Base-by-base conservation (phyloP, 2,797 vertebrate species). In the Merluccius polli region DNA sequence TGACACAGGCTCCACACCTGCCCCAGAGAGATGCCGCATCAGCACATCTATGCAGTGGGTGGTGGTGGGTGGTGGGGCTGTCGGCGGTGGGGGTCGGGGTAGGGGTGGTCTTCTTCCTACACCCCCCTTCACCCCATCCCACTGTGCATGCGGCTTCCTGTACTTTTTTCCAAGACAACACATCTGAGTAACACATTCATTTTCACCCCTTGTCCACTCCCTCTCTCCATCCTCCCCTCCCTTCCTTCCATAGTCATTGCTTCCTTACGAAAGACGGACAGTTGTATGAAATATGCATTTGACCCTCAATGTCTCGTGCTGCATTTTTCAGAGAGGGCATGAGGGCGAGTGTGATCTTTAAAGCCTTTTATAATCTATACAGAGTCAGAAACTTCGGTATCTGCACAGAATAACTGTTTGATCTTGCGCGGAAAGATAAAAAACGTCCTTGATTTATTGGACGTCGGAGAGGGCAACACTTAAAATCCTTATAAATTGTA, bases 241-340 rank as follows among this genome's bases (percentile, higher is more conserved):
- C 7, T 13, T 4, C 70, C 15, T n/a, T 9, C n/a, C 31, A 21
- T 21, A 82, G 87, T 84, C 73, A 75, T 73, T 2, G 9, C 78
- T 84, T 83, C 75, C 82, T 82, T 80, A 79, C 82, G 87, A 75
- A 81, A 84, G 83, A 85, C 81, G 79, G 79, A 80, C 77, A 70
- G 69, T 75, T 72, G 63, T 83, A 89, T 92, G 31, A 91, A 93
- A 90, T 88, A 92, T 92, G 86, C 76, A 92, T 85, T 85, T 68
- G 41, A 87, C 78, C 82, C 73, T 79, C 76, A 70, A 81, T 81
- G 84, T 87, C 87, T 90, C 80, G 32, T 70, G 75, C 82, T 91
- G 87, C 84, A 81, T 90, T 90, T 90, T 87, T 85, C 89, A 91
- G 83, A 83, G 81, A 89, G 78, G 81, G 73, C 85, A 80, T 86